Conservation (phyloP, 1,140 invertebrate genomes). For the Coboldia fuscipes region DNA sequence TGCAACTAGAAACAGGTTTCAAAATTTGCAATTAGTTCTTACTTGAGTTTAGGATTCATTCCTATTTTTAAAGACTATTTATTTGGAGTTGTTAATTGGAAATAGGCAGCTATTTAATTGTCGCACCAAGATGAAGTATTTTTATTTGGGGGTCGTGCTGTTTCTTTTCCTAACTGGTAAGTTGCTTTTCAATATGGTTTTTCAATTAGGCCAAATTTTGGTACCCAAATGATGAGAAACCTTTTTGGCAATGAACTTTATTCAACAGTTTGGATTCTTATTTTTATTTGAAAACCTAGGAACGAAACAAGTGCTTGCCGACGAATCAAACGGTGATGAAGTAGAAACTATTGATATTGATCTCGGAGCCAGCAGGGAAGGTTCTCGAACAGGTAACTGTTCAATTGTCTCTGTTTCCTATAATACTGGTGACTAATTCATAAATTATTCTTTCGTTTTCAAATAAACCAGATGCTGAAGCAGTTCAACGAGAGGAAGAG, state of each 20-base stretch:
- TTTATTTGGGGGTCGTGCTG: background rate
- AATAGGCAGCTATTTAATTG: too few relatives aligned
- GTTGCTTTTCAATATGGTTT: slow-evolving; percentile 5
- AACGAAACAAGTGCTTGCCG: slow-evolving; percentile 15
- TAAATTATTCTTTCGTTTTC: background rate
- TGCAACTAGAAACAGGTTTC: too few relatives aligned
- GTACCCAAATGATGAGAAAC: background rate
- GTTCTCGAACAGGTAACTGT: slow-evolving; percentile 53
- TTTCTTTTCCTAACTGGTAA: slow-evolving; percentile 25
- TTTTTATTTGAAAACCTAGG: slow-evolving; percentile 10
- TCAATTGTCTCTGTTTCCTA: slow-evolving; percentile 3
- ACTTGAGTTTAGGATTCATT: too few relatives aligned
- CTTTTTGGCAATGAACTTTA: slow-evolving; percentile 1
- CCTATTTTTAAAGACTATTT: background rate
- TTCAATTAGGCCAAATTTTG: slow-evolving; percentile 6
- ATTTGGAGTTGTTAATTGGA: background rate
- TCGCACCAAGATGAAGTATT: too few relatives aligned
- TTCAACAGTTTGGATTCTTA: slow-evolving; percentile 7
- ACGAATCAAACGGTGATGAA: slow-evolving; percentile 24
- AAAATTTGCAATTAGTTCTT: too few relatives aligned
- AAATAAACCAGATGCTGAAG: slow-evolving; percentile 52
- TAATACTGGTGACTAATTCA: background rate
- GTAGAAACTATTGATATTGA: slow-evolving; percentile 42
- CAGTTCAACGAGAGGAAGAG: slow-evolving; percentile 76
- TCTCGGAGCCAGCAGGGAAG: slow-evolving; percentile 58